Evolutionary conservation across 2,888 invertebrate species (phyloP).

Genomic region (Disparrhopalites patrizii): DNA sequence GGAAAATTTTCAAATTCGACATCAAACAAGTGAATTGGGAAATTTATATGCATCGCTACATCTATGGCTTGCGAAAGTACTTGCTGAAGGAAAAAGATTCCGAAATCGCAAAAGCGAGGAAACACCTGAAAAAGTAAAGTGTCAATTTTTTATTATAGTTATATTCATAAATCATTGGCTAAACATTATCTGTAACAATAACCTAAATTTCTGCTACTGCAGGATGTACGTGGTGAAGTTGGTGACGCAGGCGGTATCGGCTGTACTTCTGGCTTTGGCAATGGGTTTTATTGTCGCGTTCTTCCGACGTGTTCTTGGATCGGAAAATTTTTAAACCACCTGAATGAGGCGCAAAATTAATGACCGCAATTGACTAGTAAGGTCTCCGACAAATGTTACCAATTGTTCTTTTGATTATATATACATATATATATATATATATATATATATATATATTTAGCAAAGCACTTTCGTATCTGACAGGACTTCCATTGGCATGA

Average conservation of each 20-base stretch:
- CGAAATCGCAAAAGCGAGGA: constrained; percentile 62
- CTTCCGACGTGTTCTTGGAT: neutral
- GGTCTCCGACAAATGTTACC: too few relatives aligned
- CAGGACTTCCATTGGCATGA: too few relatives aligned
- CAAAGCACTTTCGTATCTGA: too few relatives aligned
- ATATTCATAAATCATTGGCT: neutral
- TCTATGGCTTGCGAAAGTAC: constrained; percentile 76
- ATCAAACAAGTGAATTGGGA: constrained; percentile 69
- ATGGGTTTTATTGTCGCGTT: neutral
- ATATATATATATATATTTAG: too few relatives aligned
- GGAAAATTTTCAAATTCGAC: constrained; percentile 63
- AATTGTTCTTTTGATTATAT: too few relatives aligned
- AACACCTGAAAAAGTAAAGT: constrained; percentile 51
- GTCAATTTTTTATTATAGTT: neutral
- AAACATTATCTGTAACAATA: neutral
- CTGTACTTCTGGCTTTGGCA: neutral
- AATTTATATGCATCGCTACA: constrained; percentile 71
- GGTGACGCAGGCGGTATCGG: neutral
- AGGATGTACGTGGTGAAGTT: constrained; percentile 14
- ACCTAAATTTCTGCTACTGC: constrained; percentile 1
- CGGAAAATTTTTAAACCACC: too few relatives aligned
- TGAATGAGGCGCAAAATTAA: too few relatives aligned
- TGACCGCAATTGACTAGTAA: too few relatives aligned
- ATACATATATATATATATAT: too few relatives aligned
- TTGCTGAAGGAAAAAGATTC: constrained; percentile 72